Evolutionary conservation across 2,113 vertebrate species (phyloP), one percentile per base, ranked within the genome.

Genomic region (Zosterops hypoxanthus): DNA sequence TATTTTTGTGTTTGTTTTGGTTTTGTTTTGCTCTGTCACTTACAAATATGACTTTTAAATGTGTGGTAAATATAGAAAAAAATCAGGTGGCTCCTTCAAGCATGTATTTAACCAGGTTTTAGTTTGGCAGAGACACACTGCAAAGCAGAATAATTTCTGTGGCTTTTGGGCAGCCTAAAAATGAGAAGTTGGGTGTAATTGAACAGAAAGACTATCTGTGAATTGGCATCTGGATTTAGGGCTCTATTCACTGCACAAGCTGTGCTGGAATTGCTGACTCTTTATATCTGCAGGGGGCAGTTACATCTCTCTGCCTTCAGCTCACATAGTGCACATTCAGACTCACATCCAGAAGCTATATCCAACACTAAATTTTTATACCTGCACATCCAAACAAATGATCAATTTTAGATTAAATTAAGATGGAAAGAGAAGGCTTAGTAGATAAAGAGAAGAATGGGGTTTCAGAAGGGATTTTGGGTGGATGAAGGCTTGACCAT

Each of bases 1-100:
- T 94, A 77, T 96, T 97, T 97, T 91, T 88, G 63, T 66, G 88
- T 94, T 76, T 9, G 8, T 86, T 92, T 92, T 21, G 33, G 6
- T 78, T 86, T 85, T 60, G 80, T 72, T 91, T 92, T 72, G 18
- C 71, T 80, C 75, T 89, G 66, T 52, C 86, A 82, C 75, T 84
- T 91, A 41, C 3, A 92, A 94, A 92, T 75, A 60, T 0, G 25
- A 72, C 65, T 84, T 93, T 78, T 55, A 92, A 95, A 72, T 4
- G 14, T n/a, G 65, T 2, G 4, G 47, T 82, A 85, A 91, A 90
- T 61, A 57, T 2, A 86, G 88, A 72, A 64, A 71, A 78, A 93
- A 84, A 23, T 59, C 81, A 82, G 70, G 79, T 78, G 77, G 34
- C 80, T 95, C 68, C 92, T 86, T 75, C 82, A 47, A 89, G 64